A percentile compares a stretch with the other conserved stretches of the same genome.
Conservation (phyloP, 1,140 invertebrate species). For the Papilio machaon region DNA sequence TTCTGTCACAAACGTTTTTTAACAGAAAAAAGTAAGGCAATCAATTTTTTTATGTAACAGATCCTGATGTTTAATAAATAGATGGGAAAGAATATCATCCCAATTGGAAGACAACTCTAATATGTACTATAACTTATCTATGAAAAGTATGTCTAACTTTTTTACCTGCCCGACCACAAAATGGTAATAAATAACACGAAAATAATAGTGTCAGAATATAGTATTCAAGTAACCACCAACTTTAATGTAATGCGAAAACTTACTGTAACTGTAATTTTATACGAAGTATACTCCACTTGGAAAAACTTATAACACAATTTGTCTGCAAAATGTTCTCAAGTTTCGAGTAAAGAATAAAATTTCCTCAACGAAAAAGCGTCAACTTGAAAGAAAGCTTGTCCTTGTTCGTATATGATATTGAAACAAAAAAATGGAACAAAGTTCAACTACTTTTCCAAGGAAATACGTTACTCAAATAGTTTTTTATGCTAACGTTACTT, state of each 20-base stretch:
- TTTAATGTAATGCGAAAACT: slow-evolving; percentile 28
- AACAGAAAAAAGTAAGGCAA: no score
- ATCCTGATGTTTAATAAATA: no score
- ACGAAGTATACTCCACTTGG: slow-evolving; percentile 37
- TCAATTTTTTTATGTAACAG: no score
- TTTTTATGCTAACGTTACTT: neutral
- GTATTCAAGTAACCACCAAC: slow-evolving; percentile 13
- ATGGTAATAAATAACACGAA: slow-evolving; percentile 11
- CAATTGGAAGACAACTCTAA: no score
- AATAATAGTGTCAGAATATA: slow-evolving; percentile 24
- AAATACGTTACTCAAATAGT: slow-evolving; percentile 38
- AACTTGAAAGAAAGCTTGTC: slow-evolving; percentile 33
- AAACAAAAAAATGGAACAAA: slow-evolving; percentile 17
- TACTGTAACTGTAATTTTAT: slow-evolving; percentile 27
- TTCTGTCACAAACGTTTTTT: no score
- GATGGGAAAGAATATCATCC: no score
- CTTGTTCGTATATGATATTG: slow-evolving; percentile 17
- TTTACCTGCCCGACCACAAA: neutral
- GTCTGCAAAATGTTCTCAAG: slow-evolving; percentile 40
- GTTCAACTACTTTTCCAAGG: neutral
- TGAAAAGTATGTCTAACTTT: no score
- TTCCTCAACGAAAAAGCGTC: slow-evolving; percentile 31
- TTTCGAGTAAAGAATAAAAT: slow-evolving; percentile 38
- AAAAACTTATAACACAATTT: slow-evolving; percentile 39
- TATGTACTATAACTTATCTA: no score